A percentile compares a stretch with the other conserved stretches of the same genome.
Evolutionary conservation across 2,797 vertebrate species (phyloP).

Genomic region (Parambassis ranga): DNA sequence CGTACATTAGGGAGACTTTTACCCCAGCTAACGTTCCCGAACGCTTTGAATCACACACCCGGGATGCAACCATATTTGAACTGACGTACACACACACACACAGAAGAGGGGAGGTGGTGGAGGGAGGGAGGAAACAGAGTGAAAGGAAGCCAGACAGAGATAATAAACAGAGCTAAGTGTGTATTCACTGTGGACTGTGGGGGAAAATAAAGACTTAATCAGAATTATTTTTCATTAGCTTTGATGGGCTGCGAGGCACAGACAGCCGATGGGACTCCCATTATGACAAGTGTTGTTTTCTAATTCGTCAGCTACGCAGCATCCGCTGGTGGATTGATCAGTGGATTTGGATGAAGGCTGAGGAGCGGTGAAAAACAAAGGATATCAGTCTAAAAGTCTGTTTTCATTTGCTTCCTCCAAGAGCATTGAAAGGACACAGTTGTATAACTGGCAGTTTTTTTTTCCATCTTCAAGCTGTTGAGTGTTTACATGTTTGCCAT

Average conservation of each 20-base stretch:
- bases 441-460: background rate
- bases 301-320: slow-evolving; percentile 15
- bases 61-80: slow-evolving; percentile 1
- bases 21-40: slow-evolving; percentile 13
- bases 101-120: background rate
- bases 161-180: slow-evolving; percentile 4
- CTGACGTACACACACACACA: slow-evolving; percentile 8
- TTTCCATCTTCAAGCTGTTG: background rate
- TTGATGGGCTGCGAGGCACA: slow-evolving; percentile 32
- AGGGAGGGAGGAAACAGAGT: background rate
- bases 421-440: too few relatives aligned
- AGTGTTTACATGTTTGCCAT: background rate
- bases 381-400: background rate
- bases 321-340: background rate
- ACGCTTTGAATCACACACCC: slow-evolving; percentile 28
- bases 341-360: background rate
- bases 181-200: slow-evolving; percentile 10
- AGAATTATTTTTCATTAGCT: slow-evolving; percentile 50
- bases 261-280: slow-evolving; percentile 8
- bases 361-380: background rate
- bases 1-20: slow-evolving; percentile 18
- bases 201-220: slow-evolving; percentile 55
- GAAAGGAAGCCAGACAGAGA: background rate
- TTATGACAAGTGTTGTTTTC: slow-evolving; percentile 28
- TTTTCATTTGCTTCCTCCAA: background rate